A percentile compares a stretch with the other conserved stretches of the same genome.
Conservation (phyloP, 2,888 invertebrate species). For the Mayetiola destructor region DNA sequence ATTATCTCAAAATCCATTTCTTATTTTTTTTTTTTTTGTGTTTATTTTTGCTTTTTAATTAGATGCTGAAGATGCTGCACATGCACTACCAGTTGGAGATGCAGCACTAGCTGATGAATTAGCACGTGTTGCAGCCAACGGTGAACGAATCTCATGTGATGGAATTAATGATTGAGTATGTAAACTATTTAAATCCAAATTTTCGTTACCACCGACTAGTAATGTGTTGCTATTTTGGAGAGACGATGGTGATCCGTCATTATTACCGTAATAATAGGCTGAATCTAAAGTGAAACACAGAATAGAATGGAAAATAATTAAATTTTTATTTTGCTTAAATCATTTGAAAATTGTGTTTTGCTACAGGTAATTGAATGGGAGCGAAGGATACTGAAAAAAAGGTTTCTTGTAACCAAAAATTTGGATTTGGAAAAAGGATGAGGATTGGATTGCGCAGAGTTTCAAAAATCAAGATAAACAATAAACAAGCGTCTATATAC, state of each 20-base stretch:
- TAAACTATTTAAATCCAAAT: slow-evolving; percentile 25
- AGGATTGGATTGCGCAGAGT: too few species aligned
- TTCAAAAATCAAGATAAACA: too few species aligned
- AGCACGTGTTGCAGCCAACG: slow-evolving; percentile 53
- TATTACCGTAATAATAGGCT: slow-evolving; percentile 48
- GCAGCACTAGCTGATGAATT: slow-evolving; percentile 55
- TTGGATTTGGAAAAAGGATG: too few species aligned
- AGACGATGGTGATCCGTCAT: too few species aligned
- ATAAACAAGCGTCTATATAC: too few species aligned
- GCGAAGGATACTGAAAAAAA: too few species aligned
- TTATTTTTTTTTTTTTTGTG: background rate
- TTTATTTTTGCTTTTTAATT: background rate
- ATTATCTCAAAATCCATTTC: background rate
- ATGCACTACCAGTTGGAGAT: slow-evolving; percentile 56
- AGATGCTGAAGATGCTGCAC: slow-evolving; percentile 37
- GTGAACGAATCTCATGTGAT: slow-evolving; percentile 50
- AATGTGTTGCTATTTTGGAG: slow-evolving; percentile 5
- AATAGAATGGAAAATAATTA: slow-evolving; percentile 16
- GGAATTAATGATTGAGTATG: slow-evolving; percentile 24
- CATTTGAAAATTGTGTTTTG: too few species aligned
- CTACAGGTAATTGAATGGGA: too few species aligned
- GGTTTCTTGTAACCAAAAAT: too few species aligned
- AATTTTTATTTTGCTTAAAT: too few species aligned
- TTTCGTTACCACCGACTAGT: slow-evolving; percentile 3
- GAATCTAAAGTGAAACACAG: slow-evolving; percentile 41